Conservation (phyloP, 2,113 vertebrate genomes). For the Plestiodon gilberti region DNA sequence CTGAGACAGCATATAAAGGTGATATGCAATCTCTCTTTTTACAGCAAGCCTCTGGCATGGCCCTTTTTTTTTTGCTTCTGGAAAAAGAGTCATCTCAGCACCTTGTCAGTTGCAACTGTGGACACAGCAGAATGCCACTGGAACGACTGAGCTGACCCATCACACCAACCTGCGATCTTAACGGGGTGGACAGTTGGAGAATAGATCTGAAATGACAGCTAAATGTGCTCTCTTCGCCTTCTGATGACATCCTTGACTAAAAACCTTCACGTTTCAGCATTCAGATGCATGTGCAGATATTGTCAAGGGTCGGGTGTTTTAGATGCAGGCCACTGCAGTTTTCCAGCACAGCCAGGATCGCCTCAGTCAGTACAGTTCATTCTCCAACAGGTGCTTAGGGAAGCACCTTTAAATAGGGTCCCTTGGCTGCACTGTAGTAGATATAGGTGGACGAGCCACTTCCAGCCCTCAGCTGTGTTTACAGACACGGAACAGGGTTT, state of each 20-base stretch:
- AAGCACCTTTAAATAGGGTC: neutral
- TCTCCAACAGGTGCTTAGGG: neutral
- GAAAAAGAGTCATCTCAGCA: slow-evolving; percentile 9
- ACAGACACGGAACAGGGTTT: neutral
- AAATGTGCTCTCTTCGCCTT: slow-evolving; percentile 14
- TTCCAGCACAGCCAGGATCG: neutral
- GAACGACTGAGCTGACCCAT: slow-evolving; percentile 2
- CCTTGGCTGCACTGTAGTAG: neutral
- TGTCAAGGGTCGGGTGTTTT: neutral
- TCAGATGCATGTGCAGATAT: neutral
- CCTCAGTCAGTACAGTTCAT: neutral
- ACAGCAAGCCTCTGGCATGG: neutral
- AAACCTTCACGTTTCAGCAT: slow-evolving; percentile 5
- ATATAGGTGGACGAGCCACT: neutral
- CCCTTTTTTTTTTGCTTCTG: neutral
- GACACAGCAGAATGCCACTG: slow-evolving; percentile 29
- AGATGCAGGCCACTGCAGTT: slow-evolving; percentile 9
- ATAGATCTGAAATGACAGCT: slow-evolving; percentile 25
- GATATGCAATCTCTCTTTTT: neutral
- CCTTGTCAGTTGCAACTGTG: slow-evolving; percentile 30
- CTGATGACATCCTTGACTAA: slow-evolving; percentile 34
- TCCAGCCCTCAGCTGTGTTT: neutral
- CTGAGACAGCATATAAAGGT: neutral
- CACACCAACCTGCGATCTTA: neutral
- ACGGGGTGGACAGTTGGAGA: neutral